Conservation (phyloP, 2,888 invertebrate species). For the Meteorus cinctellus region DNA sequence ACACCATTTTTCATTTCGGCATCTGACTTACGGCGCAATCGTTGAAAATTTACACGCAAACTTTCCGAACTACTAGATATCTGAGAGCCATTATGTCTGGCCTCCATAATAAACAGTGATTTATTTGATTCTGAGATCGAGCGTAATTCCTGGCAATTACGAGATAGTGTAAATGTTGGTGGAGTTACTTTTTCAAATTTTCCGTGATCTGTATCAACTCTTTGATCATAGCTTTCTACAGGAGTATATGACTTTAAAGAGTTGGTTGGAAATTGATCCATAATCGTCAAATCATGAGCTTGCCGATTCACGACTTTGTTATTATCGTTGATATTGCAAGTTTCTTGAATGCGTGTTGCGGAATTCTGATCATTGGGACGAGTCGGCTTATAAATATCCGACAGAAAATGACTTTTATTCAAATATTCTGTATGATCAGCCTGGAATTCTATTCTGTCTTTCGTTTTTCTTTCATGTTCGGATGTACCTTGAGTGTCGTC, state of each 20-base stretch:
- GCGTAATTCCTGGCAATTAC: conserved; percentile 64
- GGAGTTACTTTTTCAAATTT: conserved; percentile 55
- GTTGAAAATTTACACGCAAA: conserved; percentile 63
- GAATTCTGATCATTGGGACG: neutral
- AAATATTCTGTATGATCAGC: conserved; percentile 65
- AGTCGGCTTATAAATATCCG: conserved; percentile 56
- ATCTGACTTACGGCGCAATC: conserved; percentile 66
- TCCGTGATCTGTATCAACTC: conserved; percentile 57
- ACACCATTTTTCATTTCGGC: conserved; percentile 63
- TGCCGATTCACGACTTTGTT: conserved; percentile 10
- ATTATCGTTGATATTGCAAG: neutral
- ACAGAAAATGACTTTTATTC: conserved; percentile 57
- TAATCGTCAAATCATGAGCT: conserved; percentile 37
- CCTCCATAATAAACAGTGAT: conserved; percentile 66
- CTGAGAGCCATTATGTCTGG: conserved; percentile 65
- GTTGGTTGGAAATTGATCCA: conserved; percentile 34
- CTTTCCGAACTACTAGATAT: conserved; percentile 69
- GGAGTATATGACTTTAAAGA: conserved; percentile 37
- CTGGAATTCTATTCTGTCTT: conserved; percentile 58
- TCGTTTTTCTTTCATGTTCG: conserved; percentile 57
- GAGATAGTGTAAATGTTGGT: conserved; percentile 55
- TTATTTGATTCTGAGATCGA: conserved; percentile 70
- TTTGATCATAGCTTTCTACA: conserved; percentile 56
- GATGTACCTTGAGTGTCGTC: conserved; percentile 51
- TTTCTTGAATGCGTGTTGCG: neutral